These are phyloP conservation scores for Oeneis ivallda DNA, from an alignment of 2,888 invertebrate species.

Conservation along the genomic window DNA sequence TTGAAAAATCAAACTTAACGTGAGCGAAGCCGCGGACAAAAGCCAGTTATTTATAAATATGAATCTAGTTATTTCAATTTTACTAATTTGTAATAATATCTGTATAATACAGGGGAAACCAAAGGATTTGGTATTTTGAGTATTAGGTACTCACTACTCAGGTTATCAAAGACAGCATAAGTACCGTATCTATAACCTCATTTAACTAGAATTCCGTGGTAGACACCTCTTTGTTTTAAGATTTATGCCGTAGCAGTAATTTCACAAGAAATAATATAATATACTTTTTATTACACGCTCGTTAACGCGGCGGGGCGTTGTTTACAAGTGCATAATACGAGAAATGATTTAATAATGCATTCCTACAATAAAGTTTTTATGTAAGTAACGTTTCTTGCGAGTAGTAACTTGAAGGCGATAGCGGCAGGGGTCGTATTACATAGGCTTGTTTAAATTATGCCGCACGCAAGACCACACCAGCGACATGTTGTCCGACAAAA, in stretches of 20 bases:
- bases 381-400: conserved; percentile 29
- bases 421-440: conserved; percentile 16
- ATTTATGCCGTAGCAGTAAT: conserved; percentile 30
- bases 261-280: conserved; percentile 36
- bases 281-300: conserved; percentile 40
- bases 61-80: not conserved
- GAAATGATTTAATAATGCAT: conserved; percentile 40
- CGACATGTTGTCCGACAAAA: not conserved
- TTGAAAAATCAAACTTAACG: too few relatives aligned
- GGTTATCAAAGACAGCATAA: too few relatives aligned
- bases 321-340: conserved; percentile 43
- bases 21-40: too few relatives aligned
- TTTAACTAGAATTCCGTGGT: too few relatives aligned
- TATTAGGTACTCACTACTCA: too few relatives aligned
- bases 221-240: not conserved
- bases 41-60: too few relatives aligned
- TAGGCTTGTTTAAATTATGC: conserved; percentile 2
- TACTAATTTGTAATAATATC: not conserved
- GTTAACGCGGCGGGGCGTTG: conserved; percentile 40
- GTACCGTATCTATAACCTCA: too few relatives aligned
- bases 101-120: too few relatives aligned
- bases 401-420: conserved; percentile 20
- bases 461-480: not conserved
- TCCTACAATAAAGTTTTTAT: conserved; percentile 29
- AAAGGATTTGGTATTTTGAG: too few relatives aligned